Evolutionary conservation across 2,888 invertebrate genomes (phyloP), one percentile per base, ranked within the genome.

Genomic region (Yponomeuta sedellus): DNA sequence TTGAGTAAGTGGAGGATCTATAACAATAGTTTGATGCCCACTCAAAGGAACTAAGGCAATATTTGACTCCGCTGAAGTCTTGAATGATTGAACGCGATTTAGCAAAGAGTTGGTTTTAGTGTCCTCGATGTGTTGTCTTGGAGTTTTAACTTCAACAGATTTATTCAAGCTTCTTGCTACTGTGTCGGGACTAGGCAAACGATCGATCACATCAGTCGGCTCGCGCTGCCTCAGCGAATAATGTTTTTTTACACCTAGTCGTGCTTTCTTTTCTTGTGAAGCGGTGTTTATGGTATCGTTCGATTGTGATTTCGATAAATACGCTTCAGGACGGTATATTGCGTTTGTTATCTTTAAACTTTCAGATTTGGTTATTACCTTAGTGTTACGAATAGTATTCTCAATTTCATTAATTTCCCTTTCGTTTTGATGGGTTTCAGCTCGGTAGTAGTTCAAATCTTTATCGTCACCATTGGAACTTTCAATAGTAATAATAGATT

Each of bases 11-110:
- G 91, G 91, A 69, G 91, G 90, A 77, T 91, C 83, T 67, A 91
- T 87, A 34, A 92, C 86, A 71, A 92, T 88, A n/a, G 92, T 92
- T 81, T 92, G 92, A 74, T 92, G 91, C 63, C 92, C 91, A 71
- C 92, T 92, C 68, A 92, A 75, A 61, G 92, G 92, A 58, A 92
- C 81, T 65, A 92, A 83, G 67, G 87, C 81, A 68, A 92, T 86
- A 71, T 85, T 88, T n/a, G 88, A 86, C 69, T 89, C 86, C n/a
- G 86, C 82, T 4, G 86, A 83, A 68, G 89, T 88, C 74, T 91
- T 91, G 68, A 91, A 91, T 56, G 90, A 89, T 71, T 90, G 90
- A 6, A 90, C 89, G 71, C 90, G 76, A 40, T 89, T 86, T 69
- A 90, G 70, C 64, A 91, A 77, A n/a, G 85, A 82, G 68, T 83